Conservation (phyloP, 2,888 invertebrate genomes). For the Choreutis nemorana region DNA sequence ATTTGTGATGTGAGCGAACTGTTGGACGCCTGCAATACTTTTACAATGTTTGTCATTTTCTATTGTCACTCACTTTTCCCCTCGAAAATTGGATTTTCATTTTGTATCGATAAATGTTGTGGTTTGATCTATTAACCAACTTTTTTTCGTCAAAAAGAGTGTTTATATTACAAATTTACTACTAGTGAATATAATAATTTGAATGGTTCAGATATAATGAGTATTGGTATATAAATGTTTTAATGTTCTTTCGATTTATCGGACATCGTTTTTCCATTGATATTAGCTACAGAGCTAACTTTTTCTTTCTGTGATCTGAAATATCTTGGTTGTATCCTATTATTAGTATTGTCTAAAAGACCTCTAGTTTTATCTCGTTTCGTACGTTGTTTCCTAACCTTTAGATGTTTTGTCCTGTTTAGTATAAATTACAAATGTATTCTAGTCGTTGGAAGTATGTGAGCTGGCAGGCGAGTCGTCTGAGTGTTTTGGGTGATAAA, state of each 20-base stretch:
- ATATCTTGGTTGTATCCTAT: conserved; percentile 27
- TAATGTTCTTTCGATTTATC: neutral
- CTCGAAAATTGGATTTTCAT: too few relatives aligned
- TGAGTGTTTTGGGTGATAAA: conserved; percentile 51
- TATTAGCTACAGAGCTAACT: neutral
- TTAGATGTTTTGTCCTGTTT: conserved; percentile 17
- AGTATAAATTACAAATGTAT: conserved; percentile 15
- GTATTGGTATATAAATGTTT: neutral
- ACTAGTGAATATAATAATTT: too few relatives aligned
- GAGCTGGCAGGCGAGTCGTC: conserved; percentile 14
- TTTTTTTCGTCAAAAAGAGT: too few relatives aligned
- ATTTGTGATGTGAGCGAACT: conserved; percentile 18
- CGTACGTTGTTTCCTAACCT: conserved; percentile 1
- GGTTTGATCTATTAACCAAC: too few relatives aligned
- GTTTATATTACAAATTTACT: too few relatives aligned
- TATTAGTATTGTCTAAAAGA: conserved; percentile 20
- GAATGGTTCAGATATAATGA: neutral
- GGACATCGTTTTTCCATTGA: neutral
- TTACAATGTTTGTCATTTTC: conserved; percentile 5
- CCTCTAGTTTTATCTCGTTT: conserved; percentile 7
- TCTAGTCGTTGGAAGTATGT: conserved; percentile 15
- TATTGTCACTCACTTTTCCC: conserved; percentile 7
- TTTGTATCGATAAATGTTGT: too few relatives aligned
- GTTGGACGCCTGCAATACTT: conserved; percentile 13
- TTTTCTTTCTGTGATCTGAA: conserved; percentile 27